Conservation (phyloP, 2,888 invertebrate genomes). For the Trissolcus japonicus region DNA sequence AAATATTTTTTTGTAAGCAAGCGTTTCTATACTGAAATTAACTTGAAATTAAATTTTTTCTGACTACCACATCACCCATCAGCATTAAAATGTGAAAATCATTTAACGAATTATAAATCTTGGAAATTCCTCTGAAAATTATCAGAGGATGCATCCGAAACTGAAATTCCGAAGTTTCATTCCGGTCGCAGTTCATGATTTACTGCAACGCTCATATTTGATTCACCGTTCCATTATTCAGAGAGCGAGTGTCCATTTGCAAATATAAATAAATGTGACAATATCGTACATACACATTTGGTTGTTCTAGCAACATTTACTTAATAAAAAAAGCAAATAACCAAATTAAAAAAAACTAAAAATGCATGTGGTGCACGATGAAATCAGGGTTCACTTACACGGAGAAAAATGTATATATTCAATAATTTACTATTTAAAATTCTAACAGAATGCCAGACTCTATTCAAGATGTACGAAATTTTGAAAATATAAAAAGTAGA, state of each 20-base stretch:
- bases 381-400: too few species aligned
- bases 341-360: background rate
- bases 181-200: conserved; percentile 3
- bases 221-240: conserved; percentile 21
- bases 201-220: conserved; percentile 19
- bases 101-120: background rate
- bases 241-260: background rate
- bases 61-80: too few species aligned
- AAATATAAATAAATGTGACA: conserved; percentile 19
- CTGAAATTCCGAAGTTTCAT: background rate
- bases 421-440: too few species aligned
- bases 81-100: too few species aligned
- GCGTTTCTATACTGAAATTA: too few species aligned
- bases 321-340: background rate
- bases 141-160: background rate
- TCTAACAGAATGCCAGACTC: too few species aligned
- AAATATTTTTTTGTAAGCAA: too few species aligned
- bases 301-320: background rate
- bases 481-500: too few species aligned
- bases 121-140: background rate
- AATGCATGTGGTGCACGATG: background rate
- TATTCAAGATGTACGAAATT: too few species aligned
- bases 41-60: too few species aligned
- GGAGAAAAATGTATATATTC: too few species aligned
- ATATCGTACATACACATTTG: conserved; percentile 2